These are phyloP conservation scores for Trichogramma evanescens DNA, from an alignment of 2,888 invertebrate species.

Conservation along the genomic window DNA sequence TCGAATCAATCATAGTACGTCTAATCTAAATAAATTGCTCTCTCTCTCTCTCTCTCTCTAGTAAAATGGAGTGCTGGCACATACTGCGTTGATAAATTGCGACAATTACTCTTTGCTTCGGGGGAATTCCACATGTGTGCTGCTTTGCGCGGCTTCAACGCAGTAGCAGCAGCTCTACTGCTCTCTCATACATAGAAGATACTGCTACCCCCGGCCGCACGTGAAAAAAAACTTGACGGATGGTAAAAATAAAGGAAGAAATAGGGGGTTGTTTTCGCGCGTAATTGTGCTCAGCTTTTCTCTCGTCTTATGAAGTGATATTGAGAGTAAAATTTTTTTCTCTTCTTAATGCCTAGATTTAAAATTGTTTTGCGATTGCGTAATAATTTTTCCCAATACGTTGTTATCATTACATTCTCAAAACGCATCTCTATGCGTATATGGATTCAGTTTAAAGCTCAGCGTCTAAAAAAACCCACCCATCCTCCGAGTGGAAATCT, in stretches of 20 bases:
- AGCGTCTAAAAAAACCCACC: too few species aligned
- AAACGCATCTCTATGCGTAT: too few species aligned
- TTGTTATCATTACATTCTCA: too few species aligned
- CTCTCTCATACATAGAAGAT: not conserved
- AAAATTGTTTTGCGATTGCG: too few species aligned
- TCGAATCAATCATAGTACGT: slow-evolving; percentile 14
- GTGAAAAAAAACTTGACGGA: not conserved
- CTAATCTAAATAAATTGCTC: slow-evolving; percentile 22
- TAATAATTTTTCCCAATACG: too few species aligned
- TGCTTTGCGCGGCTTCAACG: not conserved
- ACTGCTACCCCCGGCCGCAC: not conserved
- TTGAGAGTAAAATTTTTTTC: too few species aligned
- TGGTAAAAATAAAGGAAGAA: slow-evolving; percentile 3
- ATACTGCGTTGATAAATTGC: slow-evolving; percentile 41
- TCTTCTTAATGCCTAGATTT: too few species aligned
- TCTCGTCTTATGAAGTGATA: not conserved
- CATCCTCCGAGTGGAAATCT: too few species aligned
- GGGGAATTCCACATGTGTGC: not conserved
- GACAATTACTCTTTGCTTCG: slow-evolving; percentile 33
- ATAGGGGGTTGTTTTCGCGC: not conserved
- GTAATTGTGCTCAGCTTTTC: not conserved
- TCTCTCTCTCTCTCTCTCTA: slow-evolving; percentile 8
- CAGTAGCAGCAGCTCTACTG: not conserved
- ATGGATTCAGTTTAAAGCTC: too few species aligned
- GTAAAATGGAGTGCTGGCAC: slow-evolving; percentile 13